phyloP scores from a whole-genome alignment of 2,797 vertebrate genomes.

The Takifugu rubripes region DNA sequence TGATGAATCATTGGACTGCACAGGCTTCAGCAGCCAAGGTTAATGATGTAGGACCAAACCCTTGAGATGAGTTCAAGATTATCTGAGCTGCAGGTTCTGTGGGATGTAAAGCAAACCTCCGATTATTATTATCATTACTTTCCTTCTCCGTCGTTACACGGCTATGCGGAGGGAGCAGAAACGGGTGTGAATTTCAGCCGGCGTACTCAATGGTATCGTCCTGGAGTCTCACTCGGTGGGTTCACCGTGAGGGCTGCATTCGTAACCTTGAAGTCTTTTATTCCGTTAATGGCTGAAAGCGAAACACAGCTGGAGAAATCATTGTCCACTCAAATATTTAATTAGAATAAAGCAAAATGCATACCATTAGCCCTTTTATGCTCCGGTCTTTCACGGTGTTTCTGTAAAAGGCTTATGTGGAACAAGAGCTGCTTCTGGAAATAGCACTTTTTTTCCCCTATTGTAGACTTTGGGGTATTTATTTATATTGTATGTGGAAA shows the following conservation, averaged over 20 bases:
- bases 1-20: slow-evolving; percentile 45
- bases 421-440: neutral
- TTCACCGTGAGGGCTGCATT: slow-evolving; percentile 53
- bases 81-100: slow-evolving; percentile 46
- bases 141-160: slow-evolving; percentile 22
- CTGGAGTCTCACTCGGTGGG: slow-evolving; percentile 47
- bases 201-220: slow-evolving; percentile 56
- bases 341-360: slow-evolving; percentile 50
- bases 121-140: neutral
- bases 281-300: slow-evolving; percentile 60
- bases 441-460: neutral
- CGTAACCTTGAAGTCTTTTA: slow-evolving; percentile 58
- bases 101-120: slow-evolving; percentile 24
- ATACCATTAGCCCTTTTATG: slow-evolving; percentile 41
- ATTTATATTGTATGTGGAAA: too few relatives aligned
- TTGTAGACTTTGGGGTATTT: too few relatives aligned
- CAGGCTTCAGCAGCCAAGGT: slow-evolving; percentile 41
- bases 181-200: slow-evolving; percentile 45
- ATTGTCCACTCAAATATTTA: slow-evolving; percentile 58
- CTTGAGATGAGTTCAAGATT: slow-evolving; percentile 39
- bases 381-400: slow-evolving; percentile 33
- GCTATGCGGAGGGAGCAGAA: slow-evolving; percentile 27
- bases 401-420: slow-evolving; percentile 10
- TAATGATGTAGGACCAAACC: slow-evolving; percentile 49
- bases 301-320: slow-evolving; percentile 38